A percentile compares a stretch with the other conserved stretches of the same genome.
Conservation (phyloP, 2,113 vertebrate genomes). For the Anhinga rufa region DNA sequence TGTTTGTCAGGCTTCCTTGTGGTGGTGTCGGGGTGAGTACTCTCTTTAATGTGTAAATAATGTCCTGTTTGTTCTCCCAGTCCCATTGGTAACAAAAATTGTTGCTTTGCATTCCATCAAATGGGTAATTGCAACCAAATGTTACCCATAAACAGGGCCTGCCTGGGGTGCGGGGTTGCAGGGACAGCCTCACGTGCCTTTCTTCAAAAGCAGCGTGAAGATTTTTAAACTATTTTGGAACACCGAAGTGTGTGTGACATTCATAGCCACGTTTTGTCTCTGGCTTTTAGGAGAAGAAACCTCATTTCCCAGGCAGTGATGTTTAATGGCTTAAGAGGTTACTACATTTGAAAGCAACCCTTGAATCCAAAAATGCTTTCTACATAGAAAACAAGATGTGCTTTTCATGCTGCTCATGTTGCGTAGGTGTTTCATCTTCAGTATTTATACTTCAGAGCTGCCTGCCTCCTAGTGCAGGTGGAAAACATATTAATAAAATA, state of each 20-base stretch:
- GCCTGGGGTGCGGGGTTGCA: neutral
- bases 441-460: neutral
- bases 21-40: slow-evolving; percentile 94
- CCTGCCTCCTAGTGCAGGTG: neutral
- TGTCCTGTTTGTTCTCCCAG: slow-evolving; percentile 75
- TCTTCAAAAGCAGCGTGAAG: slow-evolving; percentile 31
- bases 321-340: neutral
- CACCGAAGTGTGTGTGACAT: neutral
- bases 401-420: neutral
- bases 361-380: neutral
- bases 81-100: slow-evolving; percentile 76
- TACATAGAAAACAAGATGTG: neutral
- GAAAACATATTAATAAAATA: neutral
- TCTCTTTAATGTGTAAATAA: slow-evolving; percentile 74
- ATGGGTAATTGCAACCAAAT: slow-evolving; percentile 84
- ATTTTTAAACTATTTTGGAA: neutral
- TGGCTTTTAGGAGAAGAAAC: neutral
- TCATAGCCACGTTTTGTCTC: neutral
- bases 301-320: neutral
- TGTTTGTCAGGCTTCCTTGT: slow-evolving; percentile 95
- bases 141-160: slow-evolving; percentile 69
- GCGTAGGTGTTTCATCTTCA: neutral
- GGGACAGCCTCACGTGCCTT: neutral
- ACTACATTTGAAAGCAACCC: neutral
- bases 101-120: slow-evolving; percentile 73